phyloP scores from a whole-genome alignment of 2,797 vertebrate species.

The Sebastes baramenuke region DNA sequence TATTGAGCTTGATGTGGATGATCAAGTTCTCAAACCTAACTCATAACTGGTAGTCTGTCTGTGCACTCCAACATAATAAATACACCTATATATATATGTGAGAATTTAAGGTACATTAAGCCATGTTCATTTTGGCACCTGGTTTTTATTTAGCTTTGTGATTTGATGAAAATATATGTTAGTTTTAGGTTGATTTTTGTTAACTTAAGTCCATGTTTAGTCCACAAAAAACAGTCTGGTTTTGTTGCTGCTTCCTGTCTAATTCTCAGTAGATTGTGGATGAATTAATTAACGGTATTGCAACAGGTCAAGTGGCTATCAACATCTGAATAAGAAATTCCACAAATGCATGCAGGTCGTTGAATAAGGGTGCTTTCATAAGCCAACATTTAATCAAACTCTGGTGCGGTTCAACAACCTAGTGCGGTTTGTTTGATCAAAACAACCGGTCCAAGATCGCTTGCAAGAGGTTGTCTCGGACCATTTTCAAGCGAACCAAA shows the following conservation, averaged over 20 bases:
- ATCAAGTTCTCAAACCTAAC: slow-evolving; percentile 5
- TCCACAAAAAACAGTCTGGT: not conserved
- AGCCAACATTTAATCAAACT: no score
- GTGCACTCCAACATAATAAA: not conserved
- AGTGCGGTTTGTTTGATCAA: no score
- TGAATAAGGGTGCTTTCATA: not conserved
- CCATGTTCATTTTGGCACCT: not conserved
- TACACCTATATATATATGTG: not conserved
- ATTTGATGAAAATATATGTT: not conserved
- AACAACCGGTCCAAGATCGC: no score
- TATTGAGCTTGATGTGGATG: not conserved
- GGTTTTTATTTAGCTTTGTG: not conserved
- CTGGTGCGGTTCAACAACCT: no score
- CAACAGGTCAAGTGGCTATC: not conserved
- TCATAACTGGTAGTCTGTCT: not conserved
- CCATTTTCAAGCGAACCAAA: no score
- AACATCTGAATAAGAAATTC: not conserved
- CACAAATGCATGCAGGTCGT: not conserved
- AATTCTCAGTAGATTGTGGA: not conserved
- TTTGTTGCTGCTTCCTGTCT: not conserved
- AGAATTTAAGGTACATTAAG: not conserved
- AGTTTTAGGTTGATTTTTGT: not conserved
- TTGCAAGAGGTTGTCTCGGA: no score
- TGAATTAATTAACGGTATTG: not conserved
- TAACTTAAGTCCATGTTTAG: not conserved